Evolutionary conservation across 2,888 invertebrate species (phyloP).

Genomic region (Horisme vitalbata): DNA sequence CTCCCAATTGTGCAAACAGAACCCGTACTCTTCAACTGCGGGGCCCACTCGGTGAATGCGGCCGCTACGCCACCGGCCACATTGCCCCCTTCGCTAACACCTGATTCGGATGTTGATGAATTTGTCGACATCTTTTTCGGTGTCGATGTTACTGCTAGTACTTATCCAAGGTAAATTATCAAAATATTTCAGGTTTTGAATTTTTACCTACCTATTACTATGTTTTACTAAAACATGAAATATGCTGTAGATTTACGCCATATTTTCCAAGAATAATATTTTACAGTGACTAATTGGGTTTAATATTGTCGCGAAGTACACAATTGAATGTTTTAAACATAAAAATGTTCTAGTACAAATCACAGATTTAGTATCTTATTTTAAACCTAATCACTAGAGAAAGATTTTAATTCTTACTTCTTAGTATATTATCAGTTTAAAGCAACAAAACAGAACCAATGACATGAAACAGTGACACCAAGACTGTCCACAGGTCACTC

Average conservation of each 20-base stretch:
- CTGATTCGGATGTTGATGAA: conserved; percentile 74
- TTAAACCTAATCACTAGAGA: conserved; percentile 18
- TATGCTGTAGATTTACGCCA: no score
- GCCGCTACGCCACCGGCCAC: conserved; percentile 67
- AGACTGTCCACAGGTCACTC: conserved; percentile 60
- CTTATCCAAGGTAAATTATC: conserved; percentile 55
- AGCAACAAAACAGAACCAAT: conserved; percentile 50
- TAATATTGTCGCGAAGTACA: no score
- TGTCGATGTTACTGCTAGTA: conserved; percentile 74
- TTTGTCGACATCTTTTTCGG: conserved; percentile 77
- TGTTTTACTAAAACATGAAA: no score
- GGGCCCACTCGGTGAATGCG: conserved; percentile 64
- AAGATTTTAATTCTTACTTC: conserved; percentile 27
- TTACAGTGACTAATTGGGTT: no score
- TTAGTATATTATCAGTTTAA: conserved; percentile 37
- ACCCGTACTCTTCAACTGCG: conserved; percentile 69
- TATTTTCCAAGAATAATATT: no score
- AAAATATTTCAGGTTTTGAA: not conserved
- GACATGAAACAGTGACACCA: conserved; percentile 55
- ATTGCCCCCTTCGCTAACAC: conserved; percentile 73
- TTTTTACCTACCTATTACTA: no score
- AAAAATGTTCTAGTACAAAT: not conserved
- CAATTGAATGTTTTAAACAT: not conserved
- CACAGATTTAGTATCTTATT: not conserved
- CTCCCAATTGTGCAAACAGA: conserved; percentile 77